Conservation (phyloP, 2,113 vertebrate genomes). For the Myiozetetes cayanensis region DNA sequence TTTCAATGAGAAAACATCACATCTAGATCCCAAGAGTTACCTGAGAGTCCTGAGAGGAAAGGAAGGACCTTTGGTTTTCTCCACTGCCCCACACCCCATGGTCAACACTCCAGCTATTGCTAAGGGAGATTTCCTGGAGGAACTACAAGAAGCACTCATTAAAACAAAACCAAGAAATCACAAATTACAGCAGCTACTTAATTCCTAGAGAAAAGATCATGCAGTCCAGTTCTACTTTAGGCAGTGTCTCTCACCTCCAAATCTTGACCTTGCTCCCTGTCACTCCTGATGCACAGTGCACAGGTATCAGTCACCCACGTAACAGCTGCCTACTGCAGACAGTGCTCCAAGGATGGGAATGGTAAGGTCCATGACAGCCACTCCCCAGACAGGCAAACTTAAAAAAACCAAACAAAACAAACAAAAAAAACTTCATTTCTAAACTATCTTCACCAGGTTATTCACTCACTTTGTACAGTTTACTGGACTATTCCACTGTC, state of each 20-base stretch:
- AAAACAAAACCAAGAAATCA: not conserved
- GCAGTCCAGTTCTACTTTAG: not conserved
- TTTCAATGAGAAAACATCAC: not conserved
- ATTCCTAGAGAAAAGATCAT: not conserved
- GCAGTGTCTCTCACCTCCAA: not conserved
- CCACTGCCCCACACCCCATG: not conserved
- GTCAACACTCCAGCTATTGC: not conserved
- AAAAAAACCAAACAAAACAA: not conserved
- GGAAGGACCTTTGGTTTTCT: not conserved
- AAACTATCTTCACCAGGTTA: not conserved
- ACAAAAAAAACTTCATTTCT: not conserved
- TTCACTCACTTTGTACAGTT: not conserved
- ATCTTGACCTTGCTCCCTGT: not conserved
- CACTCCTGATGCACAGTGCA: not conserved
- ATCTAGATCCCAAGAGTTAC: not conserved
- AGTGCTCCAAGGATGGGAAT: not conserved
- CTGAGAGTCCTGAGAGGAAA: not conserved
- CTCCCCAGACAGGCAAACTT: not conserved
- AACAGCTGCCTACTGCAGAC: not conserved
- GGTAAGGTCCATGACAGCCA: not conserved
- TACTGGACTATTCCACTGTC: not conserved
- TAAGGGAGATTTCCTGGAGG: not conserved
- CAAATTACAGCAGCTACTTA: not conserved
- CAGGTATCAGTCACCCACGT: not conserved
- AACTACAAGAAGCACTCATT: not conserved